Evolutionary conservation across 1,140 invertebrate genomes (phyloP).

Genomic region (Panagrolaimus sp.): DNA sequence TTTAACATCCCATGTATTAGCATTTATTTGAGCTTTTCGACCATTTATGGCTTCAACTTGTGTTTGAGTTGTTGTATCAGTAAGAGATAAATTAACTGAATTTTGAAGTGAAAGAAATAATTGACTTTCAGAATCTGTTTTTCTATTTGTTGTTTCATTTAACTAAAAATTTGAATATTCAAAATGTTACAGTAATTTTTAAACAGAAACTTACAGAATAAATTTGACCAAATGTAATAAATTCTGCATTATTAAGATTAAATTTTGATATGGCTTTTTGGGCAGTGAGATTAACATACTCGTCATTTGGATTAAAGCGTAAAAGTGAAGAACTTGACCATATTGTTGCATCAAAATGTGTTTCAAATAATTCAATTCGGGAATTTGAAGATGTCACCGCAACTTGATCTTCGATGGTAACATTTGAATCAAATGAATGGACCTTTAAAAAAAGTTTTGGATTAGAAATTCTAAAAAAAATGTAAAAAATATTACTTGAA

Average conservation of each 20-base stretch:
- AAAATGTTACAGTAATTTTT: neutral
- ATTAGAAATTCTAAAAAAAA: neutral
- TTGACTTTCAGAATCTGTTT: constrained; percentile 6
- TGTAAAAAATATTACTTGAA: neutral
- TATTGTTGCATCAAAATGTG: constrained; percentile 13
- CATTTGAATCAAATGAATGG: constrained; percentile 13
- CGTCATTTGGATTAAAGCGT: constrained; percentile 8
- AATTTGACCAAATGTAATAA: neutral
- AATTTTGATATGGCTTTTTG: constrained; percentile 10
- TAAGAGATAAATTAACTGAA: neutral
- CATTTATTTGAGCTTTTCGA: neutral
- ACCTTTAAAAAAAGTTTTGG: neutral
- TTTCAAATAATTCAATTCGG: neutral
- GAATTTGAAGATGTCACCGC: neutral
- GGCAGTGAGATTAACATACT: constrained; percentile 18
- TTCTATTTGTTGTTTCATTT: constrained; percentile 10
- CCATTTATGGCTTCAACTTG: constrained; percentile 6
- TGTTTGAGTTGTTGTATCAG: constrained; percentile 6
- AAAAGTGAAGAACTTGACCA: constrained; percentile 5
- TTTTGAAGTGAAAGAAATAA: neutral
- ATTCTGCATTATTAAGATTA: constrained; percentile 13
- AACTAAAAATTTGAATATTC: constrained; percentile 2
- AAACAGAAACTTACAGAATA: neutral
- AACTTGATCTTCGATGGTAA: constrained; percentile 4
- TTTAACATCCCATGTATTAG: neutral